Conservation (phyloP, 2,888 invertebrate genomes). For the Torymus aiolomorphi region DNA sequence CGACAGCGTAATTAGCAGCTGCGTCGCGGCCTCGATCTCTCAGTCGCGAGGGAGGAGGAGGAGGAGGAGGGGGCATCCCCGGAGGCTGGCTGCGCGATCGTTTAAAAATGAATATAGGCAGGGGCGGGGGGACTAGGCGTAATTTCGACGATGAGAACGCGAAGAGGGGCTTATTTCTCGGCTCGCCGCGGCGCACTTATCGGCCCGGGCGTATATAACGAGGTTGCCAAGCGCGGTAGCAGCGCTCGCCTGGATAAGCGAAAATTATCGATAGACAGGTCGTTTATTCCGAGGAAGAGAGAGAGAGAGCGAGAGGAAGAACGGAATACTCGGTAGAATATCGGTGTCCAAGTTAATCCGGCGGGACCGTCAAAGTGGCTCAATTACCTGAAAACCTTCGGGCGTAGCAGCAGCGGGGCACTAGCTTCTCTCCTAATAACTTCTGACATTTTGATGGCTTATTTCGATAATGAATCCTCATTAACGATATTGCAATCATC, state of each 20-base stretch:
- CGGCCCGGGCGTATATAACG: conserved; percentile 31
- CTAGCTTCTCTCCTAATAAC: conserved; percentile 33
- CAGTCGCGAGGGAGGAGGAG: not conserved
- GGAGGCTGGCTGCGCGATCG: not conserved
- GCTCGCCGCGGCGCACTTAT: conserved; percentile 14
- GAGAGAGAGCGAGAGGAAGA: too few relatives aligned
- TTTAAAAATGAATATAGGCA: conserved; percentile 13
- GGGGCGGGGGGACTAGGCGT: too few relatives aligned
- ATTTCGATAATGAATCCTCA: conserved; percentile 48
- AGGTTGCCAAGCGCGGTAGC: conserved; percentile 15
- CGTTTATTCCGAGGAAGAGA: conserved; percentile 39
- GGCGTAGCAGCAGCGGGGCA: not conserved
- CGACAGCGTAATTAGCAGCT: not conserved
- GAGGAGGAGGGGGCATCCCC: not conserved
- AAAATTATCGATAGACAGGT: conserved; percentile 50
- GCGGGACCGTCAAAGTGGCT: conserved; percentile 48
- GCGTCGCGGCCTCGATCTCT: not conserved
- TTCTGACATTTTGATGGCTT: conserved; percentile 49
- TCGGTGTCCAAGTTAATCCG: conserved; percentile 46
- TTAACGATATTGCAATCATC: conserved; percentile 41
- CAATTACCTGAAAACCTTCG: conserved; percentile 47
- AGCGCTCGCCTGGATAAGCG: conserved; percentile 28
- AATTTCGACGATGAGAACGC: conserved; percentile 7
- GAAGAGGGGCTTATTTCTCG: too few relatives aligned
- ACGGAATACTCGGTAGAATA: not conserved